phyloP scores from a whole-genome alignment of 2,888 invertebrate genomes.

The Trachelus troglodyta region DNA sequence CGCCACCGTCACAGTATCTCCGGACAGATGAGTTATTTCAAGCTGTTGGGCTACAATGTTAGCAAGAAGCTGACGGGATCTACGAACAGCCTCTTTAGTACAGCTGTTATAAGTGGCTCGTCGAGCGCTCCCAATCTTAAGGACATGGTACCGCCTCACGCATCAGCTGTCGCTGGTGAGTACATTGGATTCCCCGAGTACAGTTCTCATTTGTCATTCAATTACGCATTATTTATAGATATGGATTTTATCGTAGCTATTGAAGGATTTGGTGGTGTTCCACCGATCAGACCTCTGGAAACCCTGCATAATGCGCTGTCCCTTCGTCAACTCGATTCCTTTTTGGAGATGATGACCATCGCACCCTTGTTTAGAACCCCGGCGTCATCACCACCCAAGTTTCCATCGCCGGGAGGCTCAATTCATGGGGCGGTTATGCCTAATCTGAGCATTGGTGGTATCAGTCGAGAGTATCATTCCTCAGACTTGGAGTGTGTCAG shows the following conservation, averaged over 20 bases:
- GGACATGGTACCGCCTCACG: conserved; percentile 84
- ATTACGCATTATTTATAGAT: conserved; percentile 6
- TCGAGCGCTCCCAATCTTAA: conserved; percentile 92
- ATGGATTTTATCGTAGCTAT: conserved; percentile 69
- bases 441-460: conserved; percentile 47
- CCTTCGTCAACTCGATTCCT: conserved; percentile 88
- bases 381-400: conserved; percentile 77
- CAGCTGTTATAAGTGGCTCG: conserved; percentile 95
- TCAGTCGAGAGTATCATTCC: conserved; percentile 53
- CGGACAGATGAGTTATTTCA: conserved; percentile 94
- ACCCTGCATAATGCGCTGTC: conserved; percentile 97
- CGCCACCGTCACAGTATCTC: conserved; percentile 96
- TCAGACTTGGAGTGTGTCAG: conserved; percentile 58
- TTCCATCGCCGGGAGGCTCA: conserved; percentile 69
- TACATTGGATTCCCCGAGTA: conserved; percentile 24
- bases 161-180: conserved; percentile 80
- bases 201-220: background rate
- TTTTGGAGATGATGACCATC: conserved; percentile 87
- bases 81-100: conserved; percentile 91
- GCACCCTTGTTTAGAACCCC: conserved; percentile 80
- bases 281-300: conserved; percentile 95
- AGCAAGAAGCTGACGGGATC: conserved; percentile 77
- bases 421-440: conserved; percentile 46
- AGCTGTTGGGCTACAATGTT: conserved; percentile 85
- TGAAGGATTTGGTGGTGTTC: conserved; percentile 92